Evolutionary conservation across 2,888 invertebrate genomes (phyloP).

Genomic region (Watsonalla cultraria): DNA sequence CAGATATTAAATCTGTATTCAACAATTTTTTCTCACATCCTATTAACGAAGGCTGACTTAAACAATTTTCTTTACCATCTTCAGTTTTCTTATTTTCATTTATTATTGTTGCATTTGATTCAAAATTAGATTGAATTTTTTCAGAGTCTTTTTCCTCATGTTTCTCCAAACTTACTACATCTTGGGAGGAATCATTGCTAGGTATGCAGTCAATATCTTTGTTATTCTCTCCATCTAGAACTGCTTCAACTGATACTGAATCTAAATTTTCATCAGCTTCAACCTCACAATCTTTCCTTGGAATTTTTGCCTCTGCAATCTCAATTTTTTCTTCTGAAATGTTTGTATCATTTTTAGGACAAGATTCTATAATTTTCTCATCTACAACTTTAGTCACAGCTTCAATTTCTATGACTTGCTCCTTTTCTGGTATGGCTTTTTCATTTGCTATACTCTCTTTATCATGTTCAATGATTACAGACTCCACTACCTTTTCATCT

Average conservation of each 20-base stretch:
- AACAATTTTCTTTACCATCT: neutral
- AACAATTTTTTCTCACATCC: neutral
- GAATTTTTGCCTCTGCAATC: conserved; percentile 5
- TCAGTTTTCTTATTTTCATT: neutral
- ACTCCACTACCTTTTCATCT: conserved; percentile 6
- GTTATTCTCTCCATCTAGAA: neutral
- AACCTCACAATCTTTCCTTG: conserved; percentile 14
- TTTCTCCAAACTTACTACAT: neutral
- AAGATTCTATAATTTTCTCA: neutral
- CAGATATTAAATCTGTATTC: neutral
- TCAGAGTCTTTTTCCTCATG: neutral
- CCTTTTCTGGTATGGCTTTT: conserved; percentile 1
- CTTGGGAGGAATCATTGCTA: neutral
- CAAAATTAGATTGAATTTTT: neutral
- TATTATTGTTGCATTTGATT: neutral
- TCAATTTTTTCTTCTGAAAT: conserved; percentile 8
- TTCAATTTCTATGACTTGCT: conserved; percentile 6
- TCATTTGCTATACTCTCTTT: conserved; percentile 1
- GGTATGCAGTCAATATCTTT: neutral
- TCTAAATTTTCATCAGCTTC: conserved; percentile 5
- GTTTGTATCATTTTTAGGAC: conserved; percentile 5
- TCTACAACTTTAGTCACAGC: conserved; percentile 11
- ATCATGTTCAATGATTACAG: conserved; percentile 1
- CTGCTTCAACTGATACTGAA: neutral
- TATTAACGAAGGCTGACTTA: neutral